Evolutionary conservation across 2,797 vertebrate species (phyloP), one percentile per base, ranked within the genome.

Genomic region (Amphiprion clarkii): DNA sequence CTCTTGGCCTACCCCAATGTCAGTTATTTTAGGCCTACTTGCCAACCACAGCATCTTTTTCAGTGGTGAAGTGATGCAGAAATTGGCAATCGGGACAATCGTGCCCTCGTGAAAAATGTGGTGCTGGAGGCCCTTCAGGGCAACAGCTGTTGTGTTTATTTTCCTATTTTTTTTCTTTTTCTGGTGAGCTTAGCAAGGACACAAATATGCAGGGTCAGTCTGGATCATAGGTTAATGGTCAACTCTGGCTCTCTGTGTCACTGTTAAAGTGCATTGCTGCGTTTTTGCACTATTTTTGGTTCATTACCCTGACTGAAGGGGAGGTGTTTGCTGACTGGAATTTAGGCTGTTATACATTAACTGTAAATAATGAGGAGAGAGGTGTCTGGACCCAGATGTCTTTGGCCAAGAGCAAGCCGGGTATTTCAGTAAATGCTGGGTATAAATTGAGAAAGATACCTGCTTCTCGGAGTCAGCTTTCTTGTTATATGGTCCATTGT

Each of bases 11-110:
- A 54, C 78, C 46, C 86, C 76, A 65, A 67, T 85, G 88, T 90
- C 88, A 85, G 88, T 90, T 94, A 92, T 93, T 92, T 93, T 81
- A 82, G 89, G 87, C 85, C 73, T 54, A 70, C 74, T 84, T 92
- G 91, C 92, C 83, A 86, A 88, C 83, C 83, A 58, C 86, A 90
- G 90, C 90, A 89, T 76, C 90, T 91, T 92, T 87, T 82, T 62
- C 67, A 58, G 67, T 78, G 64, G 86, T 85, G 84, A 89, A 86
- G 81, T 66, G 78, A 91, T 82, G 90, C 88, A 86, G 87, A 93
- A 90, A 91, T 88, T 69, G 79, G 80, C 83, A 78, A 85, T 82
- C 49, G 57, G 70, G 83, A 78, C 84, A 62, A 86, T 78, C 19
- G 36, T 74, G 71, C 79, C 85, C 81, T 74, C 27, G 56, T 92